These are phyloP conservation scores for Agriopis leucophaearia DNA, from an alignment of 2,888 invertebrate species.

Conservation along the genomic window DNA sequence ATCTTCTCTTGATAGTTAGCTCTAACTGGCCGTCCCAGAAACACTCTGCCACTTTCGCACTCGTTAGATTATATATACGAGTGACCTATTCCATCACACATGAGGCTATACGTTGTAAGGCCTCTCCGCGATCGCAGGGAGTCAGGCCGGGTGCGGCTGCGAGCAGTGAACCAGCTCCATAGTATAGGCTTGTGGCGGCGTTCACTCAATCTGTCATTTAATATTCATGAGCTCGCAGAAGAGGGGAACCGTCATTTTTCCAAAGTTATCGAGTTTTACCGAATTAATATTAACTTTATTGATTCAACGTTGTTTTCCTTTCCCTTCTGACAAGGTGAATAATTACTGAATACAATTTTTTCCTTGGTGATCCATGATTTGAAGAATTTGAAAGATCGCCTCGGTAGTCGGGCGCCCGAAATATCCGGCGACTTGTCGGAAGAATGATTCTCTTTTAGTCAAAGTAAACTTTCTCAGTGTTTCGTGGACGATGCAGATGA, in stretches of 20 bases:
- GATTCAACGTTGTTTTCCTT: conserved; percentile 18
- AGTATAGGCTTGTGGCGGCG: conserved; percentile 3
- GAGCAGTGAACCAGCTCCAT: neutral
- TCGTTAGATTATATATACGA: too few species aligned
- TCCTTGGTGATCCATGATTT: neutral
- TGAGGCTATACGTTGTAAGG: too few species aligned
- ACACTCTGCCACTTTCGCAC: too few species aligned
- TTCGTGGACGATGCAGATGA: neutral
- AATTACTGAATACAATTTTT: neutral
- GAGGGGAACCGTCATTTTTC: conserved; percentile 25
- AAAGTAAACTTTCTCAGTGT: neutral
- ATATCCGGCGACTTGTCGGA: neutral
- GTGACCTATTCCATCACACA: too few species aligned
- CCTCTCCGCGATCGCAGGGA: too few species aligned
- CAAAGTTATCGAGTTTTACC: conserved; percentile 24
- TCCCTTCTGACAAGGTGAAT: conserved; percentile 7
- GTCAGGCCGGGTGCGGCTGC: neutral
- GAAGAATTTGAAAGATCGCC: neutral
- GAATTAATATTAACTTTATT: conserved; percentile 23
- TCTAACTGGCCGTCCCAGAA: too few species aligned
- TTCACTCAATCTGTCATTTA: conserved; percentile 26
- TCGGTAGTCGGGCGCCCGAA: neutral
- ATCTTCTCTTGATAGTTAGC: too few species aligned
- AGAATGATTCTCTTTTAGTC: neutral
- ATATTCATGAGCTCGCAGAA: conserved; percentile 30